Conservation (phyloP, 2,113 vertebrate species). For the Turdus rufiventris region DNA sequence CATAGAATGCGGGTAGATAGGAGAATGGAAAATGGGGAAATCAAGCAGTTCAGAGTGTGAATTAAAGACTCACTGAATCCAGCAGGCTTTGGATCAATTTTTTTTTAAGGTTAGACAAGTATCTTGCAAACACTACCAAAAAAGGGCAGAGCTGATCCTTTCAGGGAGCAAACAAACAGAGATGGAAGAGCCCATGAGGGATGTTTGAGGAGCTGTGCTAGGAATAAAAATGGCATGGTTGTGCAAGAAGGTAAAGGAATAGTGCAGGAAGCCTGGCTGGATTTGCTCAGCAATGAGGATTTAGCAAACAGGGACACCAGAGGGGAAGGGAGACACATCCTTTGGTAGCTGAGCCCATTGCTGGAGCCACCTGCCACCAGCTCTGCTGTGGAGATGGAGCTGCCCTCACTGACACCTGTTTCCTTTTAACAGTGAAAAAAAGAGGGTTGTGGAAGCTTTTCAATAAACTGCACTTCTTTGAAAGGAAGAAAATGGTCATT, state of each 20-base stretch:
- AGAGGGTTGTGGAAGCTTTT: background rate
- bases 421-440: background rate
- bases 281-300: background rate
- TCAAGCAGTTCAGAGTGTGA: background rate
- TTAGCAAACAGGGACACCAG: background rate
- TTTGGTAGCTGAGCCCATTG: background rate
- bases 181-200: background rate
- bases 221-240: background rate
- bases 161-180: background rate
- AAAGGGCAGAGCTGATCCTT: background rate
- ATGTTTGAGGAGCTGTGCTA: background rate
- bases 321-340: background rate
- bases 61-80: background rate
- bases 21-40: background rate
- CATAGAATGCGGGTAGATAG: background rate
- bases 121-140: background rate
- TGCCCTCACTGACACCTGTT: background rate
- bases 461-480: background rate
- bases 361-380: background rate
- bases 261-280: background rate
- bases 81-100: background rate
- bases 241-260: background rate
- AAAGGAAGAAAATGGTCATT: background rate
- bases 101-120: fast-evolving
- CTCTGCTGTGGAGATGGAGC: background rate